Evolutionary conservation across 2,113 vertebrate genomes (phyloP), one percentile per base, ranked within the genome.

Genomic region (Camelus dromedarius): DNA sequence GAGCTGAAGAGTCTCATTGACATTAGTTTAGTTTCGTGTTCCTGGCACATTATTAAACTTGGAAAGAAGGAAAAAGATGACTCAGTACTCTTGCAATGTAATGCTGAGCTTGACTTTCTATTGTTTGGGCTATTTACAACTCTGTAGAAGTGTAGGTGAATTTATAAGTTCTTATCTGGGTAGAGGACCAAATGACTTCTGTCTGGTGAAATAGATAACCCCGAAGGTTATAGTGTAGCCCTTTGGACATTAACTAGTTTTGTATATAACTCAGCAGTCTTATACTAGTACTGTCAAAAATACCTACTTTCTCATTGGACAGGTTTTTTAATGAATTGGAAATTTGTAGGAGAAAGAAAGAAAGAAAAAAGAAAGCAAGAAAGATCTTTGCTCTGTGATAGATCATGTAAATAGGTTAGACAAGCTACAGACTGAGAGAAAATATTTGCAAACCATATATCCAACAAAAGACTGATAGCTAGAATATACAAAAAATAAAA

Each of bases 401-500:
- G 48, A 58, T n/a, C 13, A 50, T 6, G 7, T 69, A 70, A 82
- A 58, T n/a, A 56, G 0, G 24, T 79, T 73, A 80, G 30, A 72
- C 14, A 89, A 67, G 12, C 35, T 89, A 42, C 8, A 48, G 3
- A 70, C 42, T 35, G 20, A 26, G 62, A 91, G 70, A 89, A 88
- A 92, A 95, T 70, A 91, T 80, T 84, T 91, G 18, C 14, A 79
- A 84, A 89, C 28, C 30, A 76, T 26, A 85, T 88, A 84, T 26
- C 42, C 50, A 94, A 92, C 62, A 95, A 89, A 80, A 32, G 54
- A 54, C 16, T 86, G 30, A 12, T 54, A 86, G 24, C 46, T 70
- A 72, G 60, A 58, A 48, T 58, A 48, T 14, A 87, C 72, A 69
- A 54, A 95, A 80, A 75, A 62, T 73, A 5, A 66, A 87, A 95